Evolutionary conservation across 2,797 vertebrate genomes (phyloP), one percentile per base, ranked within the genome.

Genomic region (Mormyrops boulengeri): DNA sequence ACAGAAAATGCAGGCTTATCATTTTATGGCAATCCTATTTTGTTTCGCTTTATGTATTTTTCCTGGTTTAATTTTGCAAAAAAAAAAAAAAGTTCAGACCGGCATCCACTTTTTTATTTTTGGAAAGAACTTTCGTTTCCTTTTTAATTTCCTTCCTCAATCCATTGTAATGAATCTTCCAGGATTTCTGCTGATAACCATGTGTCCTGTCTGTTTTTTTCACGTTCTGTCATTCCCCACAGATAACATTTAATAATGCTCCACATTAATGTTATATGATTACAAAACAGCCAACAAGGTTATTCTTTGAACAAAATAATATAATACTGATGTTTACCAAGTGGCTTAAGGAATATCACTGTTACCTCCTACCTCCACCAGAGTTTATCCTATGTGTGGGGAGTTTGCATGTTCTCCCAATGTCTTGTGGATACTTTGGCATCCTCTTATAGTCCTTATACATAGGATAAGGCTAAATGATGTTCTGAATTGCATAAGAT

Each of bases 161-260:
- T 69, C 12, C 30, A 0, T 38, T 73, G 30, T 73, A 73, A 80
- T 80, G 73, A 41, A 80, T 44, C 41, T n/a, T 38, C 12, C 2
- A 8, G 17, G 17, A 44, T 80, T 44, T 80, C 17, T 44, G 12
- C 30, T 80, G 73, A 80, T 80, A 41, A 80, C 34, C 38, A 7
- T 44, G 38, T n/a, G 17, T 44, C 17, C 38, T 80, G 73, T 44
- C 12, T 22, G 22, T 12, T 22, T 80, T 41, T 80, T 41, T 80
- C 73, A 80, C 38, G 44, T 41, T 77, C 8, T 41, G 73, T 8
- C 73, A 44, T 80, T 41, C 38, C 34, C 38, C 17, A 77, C 38
- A 80, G 38, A 80, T 44, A 80, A 80, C 73, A 80, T 80, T 80
- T 80, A 80, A 80, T 44, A 80, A 80, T 77, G n/a, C 69, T 77